Evolutionary conservation across 2,888 invertebrate species (phyloP), one percentile per base, ranked within the genome.

Genomic region (Acanthosepion lycidas): DNA sequence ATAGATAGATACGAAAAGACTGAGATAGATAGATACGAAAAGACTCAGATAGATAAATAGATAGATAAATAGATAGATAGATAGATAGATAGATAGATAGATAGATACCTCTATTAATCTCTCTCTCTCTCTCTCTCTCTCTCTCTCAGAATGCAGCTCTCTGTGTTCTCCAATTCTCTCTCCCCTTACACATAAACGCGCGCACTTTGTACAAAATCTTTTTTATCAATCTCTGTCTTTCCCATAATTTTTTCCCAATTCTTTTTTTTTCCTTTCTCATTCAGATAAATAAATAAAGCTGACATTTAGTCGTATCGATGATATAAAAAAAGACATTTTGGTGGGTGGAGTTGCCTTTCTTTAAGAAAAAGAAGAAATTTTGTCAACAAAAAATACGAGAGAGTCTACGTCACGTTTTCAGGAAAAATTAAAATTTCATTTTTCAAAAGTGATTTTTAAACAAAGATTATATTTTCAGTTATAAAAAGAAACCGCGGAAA

Each of bases 371-470:
- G 9, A n/a, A 78, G n/a, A n/a, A 12, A n/a, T n/a, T 78, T 78
- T 18, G 1, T n/a, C n/a, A 78, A 78, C n/a, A n/a, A 78, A n/a
- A 78, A 78, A 33, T n/a, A 78, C n/a, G 12, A n/a, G 4, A n/a
- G 12, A n/a, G n/a, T n/a, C 33, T n/a, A 78, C n/a, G n/a, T 78
- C 78, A 78, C 78, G 78, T 78, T 78, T 78, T 33, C n/a, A 15
- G n/a, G 78, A 33, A 78, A 78, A 78, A 33, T 78, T 33, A 78
- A 78, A 78, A 78, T 78, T 78, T n/a, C 78, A n/a, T n/a, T 78
- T 78, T 78, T 78, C 78, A 78, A 78, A 78, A n/a, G 78, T n/a
- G 78, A 78, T n/a, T n/a, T 78, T 78, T 8, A 78, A 78, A 78
- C n/a, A 78, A 78, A 78, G n/a, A 78, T 33, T 33, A n/a, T 78